Evolutionary conservation across 2,888 invertebrate species (phyloP), one percentile per base, ranked within the genome.

Genomic region (Oxycera nigricornis): DNA sequence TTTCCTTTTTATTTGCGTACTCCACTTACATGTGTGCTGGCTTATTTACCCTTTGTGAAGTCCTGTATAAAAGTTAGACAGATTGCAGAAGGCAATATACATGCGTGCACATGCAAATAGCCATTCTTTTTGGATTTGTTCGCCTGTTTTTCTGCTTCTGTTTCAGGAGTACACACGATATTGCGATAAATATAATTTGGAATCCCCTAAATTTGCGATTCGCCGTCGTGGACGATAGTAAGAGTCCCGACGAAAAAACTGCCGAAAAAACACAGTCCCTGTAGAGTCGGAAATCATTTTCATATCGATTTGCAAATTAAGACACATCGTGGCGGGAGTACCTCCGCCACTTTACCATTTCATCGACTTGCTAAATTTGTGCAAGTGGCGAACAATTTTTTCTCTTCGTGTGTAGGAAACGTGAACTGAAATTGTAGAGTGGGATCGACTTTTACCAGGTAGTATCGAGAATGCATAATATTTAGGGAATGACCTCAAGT

Each of bases 161-260:
- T 68, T 67, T 50, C 68, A 59, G 39, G 59, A 39, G 39, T 50
- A 24, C 65, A 31, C 65, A 65, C 62, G 55, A 39, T 50, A 65
- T 73, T 65, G 55, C 65, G 73, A 73, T 73, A 65, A 65, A 41
- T 65, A 52, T 65, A 73, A 73, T 73, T 73, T 65, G n/a, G 65
- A 52, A 65, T 31, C 20, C 55, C 55, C 55, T 35, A 3, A 59
- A 30, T 30, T 59, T 6, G 22, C 39, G n/a, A 24, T 72, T 35
- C 55, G 39, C 39, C 41, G 24, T 41, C 46, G 26, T 67, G 41
- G 46, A 26, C 22, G 62, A 11, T 20, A 20, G 22, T n/a, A 22
- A 57, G n/a, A 57, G n/a, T 26, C 9, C 24, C 24, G 2, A 26
- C 24, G 28, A 26, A 57, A 57, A 26, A 26, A 57, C 24, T 28